phyloP scores from a whole-genome alignment of 2,888 invertebrate genomes.

The Harpalus rufipes region DNA sequence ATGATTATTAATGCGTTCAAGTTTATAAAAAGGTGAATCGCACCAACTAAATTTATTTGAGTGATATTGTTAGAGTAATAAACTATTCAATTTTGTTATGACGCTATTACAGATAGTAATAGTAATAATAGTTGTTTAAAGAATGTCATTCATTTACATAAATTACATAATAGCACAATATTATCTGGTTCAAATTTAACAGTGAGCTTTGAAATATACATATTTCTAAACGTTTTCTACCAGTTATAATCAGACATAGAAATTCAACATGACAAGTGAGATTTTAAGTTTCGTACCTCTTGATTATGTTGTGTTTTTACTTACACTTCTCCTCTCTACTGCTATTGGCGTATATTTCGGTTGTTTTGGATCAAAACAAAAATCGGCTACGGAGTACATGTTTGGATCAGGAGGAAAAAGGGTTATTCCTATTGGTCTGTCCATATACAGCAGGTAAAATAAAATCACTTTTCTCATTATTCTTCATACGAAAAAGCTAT shows the following conservation, averaged over 20 bases:
- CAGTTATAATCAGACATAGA: neutral
- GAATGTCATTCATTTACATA: no score
- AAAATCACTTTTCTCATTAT: neutral
- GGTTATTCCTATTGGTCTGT: constrained; percentile 53
- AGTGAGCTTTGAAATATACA: no score
- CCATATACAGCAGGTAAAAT: constrained; percentile 61
- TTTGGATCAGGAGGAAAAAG: constrained; percentile 48
- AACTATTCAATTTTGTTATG: no score
- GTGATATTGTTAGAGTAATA: no score
- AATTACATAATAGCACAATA: no score
- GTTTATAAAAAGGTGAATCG: no score
- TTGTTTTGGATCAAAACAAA: constrained; percentile 60
- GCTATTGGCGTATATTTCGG: constrained; percentile 60
- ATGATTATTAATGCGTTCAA: no score
- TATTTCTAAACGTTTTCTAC: neutral
- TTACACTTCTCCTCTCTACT: constrained; percentile 38
- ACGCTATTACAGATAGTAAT: no score
- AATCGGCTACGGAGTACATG: constrained; percentile 46
- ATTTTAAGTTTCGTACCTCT: constrained; percentile 22
- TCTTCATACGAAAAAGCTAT: neutral
- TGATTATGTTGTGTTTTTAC: constrained; percentile 50
- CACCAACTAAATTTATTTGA: no score
- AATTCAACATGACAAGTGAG: neutral
- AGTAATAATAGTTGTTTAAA: no score
- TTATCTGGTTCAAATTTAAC: no score